Base-by-base conservation (phyloP, 2,888 invertebrate genomes). In the Catocala fraxini region DNA sequence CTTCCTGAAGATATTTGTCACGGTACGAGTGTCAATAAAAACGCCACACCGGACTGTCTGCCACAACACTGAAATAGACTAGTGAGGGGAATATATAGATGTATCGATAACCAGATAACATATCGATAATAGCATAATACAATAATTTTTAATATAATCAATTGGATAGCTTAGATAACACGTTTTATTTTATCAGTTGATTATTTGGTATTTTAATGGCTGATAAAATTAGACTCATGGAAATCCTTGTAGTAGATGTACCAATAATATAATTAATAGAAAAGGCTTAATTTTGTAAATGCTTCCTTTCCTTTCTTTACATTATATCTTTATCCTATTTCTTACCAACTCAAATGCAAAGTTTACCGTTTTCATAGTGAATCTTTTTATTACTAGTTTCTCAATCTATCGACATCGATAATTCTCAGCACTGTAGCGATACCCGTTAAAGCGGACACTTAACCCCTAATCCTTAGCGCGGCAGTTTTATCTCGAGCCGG, bases 21-120 rank as follows among this genome's bases (percentile, higher is more conserved):
- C 93, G 82, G 82, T 82, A 92, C 88, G 88, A 94, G 94, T 92
- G 93, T 93, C 94, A 93, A 94, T 94, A 94, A 94, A 94, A 94
- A 92, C 84, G 94, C 92, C 93, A 93, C 89, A 86, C 93, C 90
- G 94, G 94, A 94, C 94, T 92, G 90, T 86, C 85, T 88, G 86
- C 84, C 85, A 86, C 87, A 88, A 89, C 85, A 89, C 86, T 82
- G 82, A 84, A 80, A 78, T 73, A 67, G 60, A 55, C 39, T 86
- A 90, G 90, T 79, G 86, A 80, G 73, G 88, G 70, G n/a, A 62
- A 33, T 49, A 56, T 68, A 73, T 65, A 66, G n/a, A 63, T 25
- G 1, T 58, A 54, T 55, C 63, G 63, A 55, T 51, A 47, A 41
- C 39, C 11, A 25, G 25, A 25, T 25, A 25, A 25, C 25, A 3